These are phyloP conservation scores for Fistularia tabacaria DNA, from an alignment of 2,797 vertebrate species.

Conservation along the genomic window DNA sequence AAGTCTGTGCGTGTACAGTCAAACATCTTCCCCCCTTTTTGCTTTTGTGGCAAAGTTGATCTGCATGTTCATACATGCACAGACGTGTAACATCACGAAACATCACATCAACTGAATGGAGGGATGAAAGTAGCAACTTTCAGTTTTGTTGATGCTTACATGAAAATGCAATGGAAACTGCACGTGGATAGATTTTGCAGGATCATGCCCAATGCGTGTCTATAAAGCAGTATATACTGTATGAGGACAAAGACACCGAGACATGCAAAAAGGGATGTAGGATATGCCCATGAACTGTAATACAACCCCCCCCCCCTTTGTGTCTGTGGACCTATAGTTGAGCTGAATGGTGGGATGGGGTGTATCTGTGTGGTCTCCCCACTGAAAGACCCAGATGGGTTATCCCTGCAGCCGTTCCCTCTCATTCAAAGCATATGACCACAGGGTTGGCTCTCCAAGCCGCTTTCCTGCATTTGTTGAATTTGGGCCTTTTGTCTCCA, in stretches of 20 bases:
- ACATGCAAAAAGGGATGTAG: conserved; percentile 32
- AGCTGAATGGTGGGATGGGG: conserved; percentile 58
- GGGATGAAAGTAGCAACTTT: conserved; percentile 17
- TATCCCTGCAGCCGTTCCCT: conserved; percentile 63
- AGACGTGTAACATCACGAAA: conserved; percentile 27
- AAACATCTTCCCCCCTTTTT: conserved; percentile 30
- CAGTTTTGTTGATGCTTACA: conserved; percentile 2
- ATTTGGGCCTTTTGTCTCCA: conserved; percentile 73
- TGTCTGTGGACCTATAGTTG: conserved; percentile 50
- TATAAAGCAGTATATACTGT: conserved; percentile 21
- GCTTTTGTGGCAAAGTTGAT: conserved; percentile 41
- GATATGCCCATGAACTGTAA: conserved; percentile 38
- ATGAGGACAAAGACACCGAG: conserved; percentile 23
- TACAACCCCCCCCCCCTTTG: conserved; percentile 23
- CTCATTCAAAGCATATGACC: conserved; percentile 67
- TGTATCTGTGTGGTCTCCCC: conserved; percentile 69
- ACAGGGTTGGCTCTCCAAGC: conserved; percentile 72
- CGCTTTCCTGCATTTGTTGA: conserved; percentile 75
- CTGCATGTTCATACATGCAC: conserved; percentile 19
- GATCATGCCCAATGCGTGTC: conserved; percentile 22
- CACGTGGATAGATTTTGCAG: conserved; percentile 16
- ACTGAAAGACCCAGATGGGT: conserved; percentile 67
- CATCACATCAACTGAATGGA: conserved; percentile 21
- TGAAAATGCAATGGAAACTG: conserved; percentile 21
- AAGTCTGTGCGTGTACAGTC: conserved; percentile 26